Base-by-base conservation (phyloP, 2,888 invertebrate genomes). In the Julus scandinavius region DNA sequence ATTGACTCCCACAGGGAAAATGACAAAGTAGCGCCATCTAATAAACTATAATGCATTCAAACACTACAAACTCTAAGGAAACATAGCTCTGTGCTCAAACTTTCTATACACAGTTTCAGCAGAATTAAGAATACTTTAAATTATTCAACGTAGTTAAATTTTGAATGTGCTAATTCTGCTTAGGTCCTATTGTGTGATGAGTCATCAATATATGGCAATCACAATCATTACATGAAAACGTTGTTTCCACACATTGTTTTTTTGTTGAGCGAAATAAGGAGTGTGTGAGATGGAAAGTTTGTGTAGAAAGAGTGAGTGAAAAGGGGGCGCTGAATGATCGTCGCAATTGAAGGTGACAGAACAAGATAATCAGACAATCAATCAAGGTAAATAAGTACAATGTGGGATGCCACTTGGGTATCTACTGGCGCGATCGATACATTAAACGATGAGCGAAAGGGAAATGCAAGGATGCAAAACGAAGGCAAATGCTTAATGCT, bases 311-410 rank as follows among this genome's bases (percentile, higher is more conserved):
- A 72, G 20, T 20, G 72, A 72, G 72, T 72, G 72, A 72, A 29
- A 72, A 72, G 29, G 72, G 72, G 72, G 72, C 29, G 72, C 72
- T 72, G 49, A 85, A 49, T 85, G 45, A 49, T 85, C n/a, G 41
- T 85, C 85, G 49, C 85, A 41, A 85, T 85, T 85, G 45, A 85
- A 85, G 85, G 49, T 49, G 85, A 85, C 85, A 85, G 41, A 85
- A 49, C 85, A 49, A 41, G 85, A 85, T 85, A 85, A 85, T 85
- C 85, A 85, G n/a, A 49, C 85, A 85, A 85, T 85, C 85, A 85
- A 85, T 85, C 85, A 85, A 85, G 85, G 85, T 85, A 49, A 85
- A 85, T 85, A 85, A 49, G 85, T 85, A 49, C 85, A 85, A 85
- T 49, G 20, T 49, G 49, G 85, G 49, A 49, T n/a, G 85, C 72